Base-by-base conservation (phyloP, 1,140 invertebrate species). In the Cotesia typhae region DNA sequence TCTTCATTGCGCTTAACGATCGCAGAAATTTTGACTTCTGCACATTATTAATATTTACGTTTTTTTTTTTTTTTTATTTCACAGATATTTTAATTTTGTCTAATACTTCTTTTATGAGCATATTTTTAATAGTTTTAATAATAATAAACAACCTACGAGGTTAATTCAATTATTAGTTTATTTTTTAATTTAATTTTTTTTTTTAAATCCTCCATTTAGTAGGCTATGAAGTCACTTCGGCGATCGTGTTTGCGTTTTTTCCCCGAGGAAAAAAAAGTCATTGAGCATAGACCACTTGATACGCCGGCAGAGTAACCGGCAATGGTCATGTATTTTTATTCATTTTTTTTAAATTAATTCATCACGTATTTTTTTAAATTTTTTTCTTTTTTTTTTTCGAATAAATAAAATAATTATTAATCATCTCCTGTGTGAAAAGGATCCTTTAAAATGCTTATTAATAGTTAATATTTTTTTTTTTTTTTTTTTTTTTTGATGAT, bases 1-100 rank as follows among this genome's bases (percentile, higher is more conserved):
- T 74, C 73, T 74, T 74, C 73, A 64, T 72, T 67, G 71, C 71
- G 71, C 71, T 72, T 72, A 10, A 72, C 71, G 64, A 72, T 72
- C 73, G 36, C 65, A 53, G 63, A 66, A 52, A 67, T 64, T 47
- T 53, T 53, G 41, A 70, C 64, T 69, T 67, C 59, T 60, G 41
- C 65, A 38, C 36, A 57, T 37, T 28, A 10, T 57, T 20, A n/a
- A 64, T 68, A 37, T 67, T 51, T 72, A 9, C 41, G 7, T 51
- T 51, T 51, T 51, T 51, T 51, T 12, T 12, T 14, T 14, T 14
- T 51, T 51, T 9, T 51, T n/a, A 14, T 55, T 14, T 55, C 53
- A 14, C 17, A 14, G n/a, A 55, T 55, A n/a, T 1, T 55, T 55
- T n/a, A 17, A 55, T 55, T 55, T 55, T 55, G 12, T 14, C n/a